Conservation (phyloP, 1,140 invertebrate genomes). For the Geopemphigus sp. region DNA sequence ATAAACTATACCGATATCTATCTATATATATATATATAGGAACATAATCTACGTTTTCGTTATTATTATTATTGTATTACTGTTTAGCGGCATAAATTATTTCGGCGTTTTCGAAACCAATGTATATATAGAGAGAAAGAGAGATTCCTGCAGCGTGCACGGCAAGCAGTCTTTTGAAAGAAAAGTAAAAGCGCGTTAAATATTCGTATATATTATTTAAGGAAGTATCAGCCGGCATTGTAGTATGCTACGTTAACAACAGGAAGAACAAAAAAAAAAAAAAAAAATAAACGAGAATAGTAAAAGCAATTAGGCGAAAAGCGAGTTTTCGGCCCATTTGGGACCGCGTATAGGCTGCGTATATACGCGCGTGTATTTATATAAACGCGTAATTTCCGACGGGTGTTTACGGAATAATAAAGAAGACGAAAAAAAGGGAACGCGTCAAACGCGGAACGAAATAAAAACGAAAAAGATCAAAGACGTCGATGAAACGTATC, state of each 20-base stretch:
- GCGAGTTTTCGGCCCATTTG: constrained; percentile 27
- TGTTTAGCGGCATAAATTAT: not conserved
- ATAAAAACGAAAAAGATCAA: constrained; percentile 20
- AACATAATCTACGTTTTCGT: too few species aligned
- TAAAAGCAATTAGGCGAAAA: constrained; percentile 27
- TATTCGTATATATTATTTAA: not conserved
- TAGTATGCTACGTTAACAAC: not conserved
- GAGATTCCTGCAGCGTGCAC: not conserved
- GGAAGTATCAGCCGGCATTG: not conserved
- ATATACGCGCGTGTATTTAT: not conserved
- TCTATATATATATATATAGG: not conserved
- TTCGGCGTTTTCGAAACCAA: not conserved
- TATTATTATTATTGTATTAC: not conserved
- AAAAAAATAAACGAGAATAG: not conserved
- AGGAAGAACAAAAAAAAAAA: too few species aligned
- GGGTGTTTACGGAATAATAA: constrained; percentile 7
- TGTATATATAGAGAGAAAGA: too few species aligned
- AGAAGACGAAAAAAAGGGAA: not conserved
- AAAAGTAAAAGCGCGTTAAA: not conserved
- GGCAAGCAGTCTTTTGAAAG: not conserved
- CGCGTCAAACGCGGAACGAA: not conserved
- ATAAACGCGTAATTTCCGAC: not conserved
- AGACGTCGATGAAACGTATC: constrained; percentile 34
- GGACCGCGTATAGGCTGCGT: not conserved
- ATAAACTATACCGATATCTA: not conserved